phyloP scores from a whole-genome alignment of 2,113 vertebrate species.

The Meriones unguiculatus region DNA sequence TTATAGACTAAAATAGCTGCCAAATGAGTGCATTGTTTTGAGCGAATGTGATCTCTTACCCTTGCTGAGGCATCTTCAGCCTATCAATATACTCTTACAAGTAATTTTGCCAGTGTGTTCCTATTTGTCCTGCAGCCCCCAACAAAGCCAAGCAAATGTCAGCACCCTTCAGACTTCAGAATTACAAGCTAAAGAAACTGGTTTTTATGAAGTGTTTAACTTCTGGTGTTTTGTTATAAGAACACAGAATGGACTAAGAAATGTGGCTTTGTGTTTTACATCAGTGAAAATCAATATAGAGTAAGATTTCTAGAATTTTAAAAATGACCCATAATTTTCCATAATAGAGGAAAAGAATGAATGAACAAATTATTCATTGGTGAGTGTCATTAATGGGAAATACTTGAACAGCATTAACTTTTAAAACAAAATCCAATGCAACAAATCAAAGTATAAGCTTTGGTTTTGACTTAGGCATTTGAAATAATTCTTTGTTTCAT shows the following conservation, averaged over 20 bases:
- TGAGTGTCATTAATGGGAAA: background rate
- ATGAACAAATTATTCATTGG: background rate
- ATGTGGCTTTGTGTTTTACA: background rate
- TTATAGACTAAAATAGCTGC: background rate
- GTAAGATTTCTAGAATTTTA: background rate
- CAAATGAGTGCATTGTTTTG: background rate
- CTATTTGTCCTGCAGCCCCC: background rate
- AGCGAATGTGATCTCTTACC: background rate
- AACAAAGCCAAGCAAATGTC: background rate
- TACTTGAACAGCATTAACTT: background rate
- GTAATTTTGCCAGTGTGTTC: background rate
- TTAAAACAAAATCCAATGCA: slow-evolving; percentile 11
- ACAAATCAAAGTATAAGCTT: background rate
- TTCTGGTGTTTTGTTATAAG: background rate
- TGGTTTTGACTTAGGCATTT: background rate
- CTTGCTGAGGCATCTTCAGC: background rate
- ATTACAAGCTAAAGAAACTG: background rate
- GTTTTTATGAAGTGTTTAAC: background rate
- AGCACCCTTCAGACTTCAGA: background rate
- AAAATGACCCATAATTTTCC: background rate
- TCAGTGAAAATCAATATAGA: background rate
- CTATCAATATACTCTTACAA: background rate
- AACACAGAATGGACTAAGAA: background rate
- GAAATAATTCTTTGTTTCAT: background rate
- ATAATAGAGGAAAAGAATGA: background rate